Evolutionary conservation across 1,140 invertebrate species (phyloP).

Genomic region (Zaprionus camerounensis): DNA sequence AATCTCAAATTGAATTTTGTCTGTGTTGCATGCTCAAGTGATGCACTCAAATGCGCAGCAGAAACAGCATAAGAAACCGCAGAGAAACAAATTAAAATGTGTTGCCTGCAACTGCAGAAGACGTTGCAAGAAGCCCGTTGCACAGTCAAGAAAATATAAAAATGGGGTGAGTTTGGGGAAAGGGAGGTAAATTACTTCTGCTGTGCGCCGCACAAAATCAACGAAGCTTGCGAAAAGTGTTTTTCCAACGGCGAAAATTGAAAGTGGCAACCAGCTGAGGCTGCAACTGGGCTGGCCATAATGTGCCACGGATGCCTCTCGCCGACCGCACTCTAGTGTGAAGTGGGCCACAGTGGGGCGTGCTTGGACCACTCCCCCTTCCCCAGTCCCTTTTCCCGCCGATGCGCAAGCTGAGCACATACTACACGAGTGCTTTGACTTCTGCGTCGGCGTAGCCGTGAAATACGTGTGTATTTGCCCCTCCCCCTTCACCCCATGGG

Average conservation of each 20-base stretch:
- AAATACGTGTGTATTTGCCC: constrained; percentile 9
- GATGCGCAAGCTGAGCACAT: not conserved
- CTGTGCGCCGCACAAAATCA: constrained; percentile 47
- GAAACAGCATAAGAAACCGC: constrained; percentile 45
- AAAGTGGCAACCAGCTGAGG: constrained; percentile 63
- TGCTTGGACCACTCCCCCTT: constrained; percentile 21
- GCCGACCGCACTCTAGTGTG: constrained; percentile 64
- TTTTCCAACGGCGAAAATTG: constrained; percentile 57
- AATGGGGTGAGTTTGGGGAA: constrained; percentile 52
- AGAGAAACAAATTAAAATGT: constrained; percentile 74
- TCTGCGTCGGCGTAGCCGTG: constrained; percentile 35
- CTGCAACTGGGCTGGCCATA: constrained; percentile 54
- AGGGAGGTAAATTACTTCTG: constrained; percentile 19
- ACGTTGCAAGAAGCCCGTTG: constrained; percentile 30
- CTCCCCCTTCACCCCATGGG: not conserved
- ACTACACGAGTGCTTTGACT: constrained; percentile 64
- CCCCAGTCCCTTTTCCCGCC: not conserved
- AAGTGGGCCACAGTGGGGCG: constrained; percentile 61
- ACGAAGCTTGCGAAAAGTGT: constrained; percentile 76
- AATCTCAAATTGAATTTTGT: constrained; percentile 16
- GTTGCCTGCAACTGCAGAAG: constrained; percentile 66
- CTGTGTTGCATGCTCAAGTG: constrained; percentile 66
- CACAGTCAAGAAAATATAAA: constrained; percentile 42
- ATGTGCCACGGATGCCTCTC: constrained; percentile 60
- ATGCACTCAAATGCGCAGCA: constrained; percentile 76